Conservation (phyloP, 2,888 invertebrate species). For the Yponomeuta sedellus region DNA sequence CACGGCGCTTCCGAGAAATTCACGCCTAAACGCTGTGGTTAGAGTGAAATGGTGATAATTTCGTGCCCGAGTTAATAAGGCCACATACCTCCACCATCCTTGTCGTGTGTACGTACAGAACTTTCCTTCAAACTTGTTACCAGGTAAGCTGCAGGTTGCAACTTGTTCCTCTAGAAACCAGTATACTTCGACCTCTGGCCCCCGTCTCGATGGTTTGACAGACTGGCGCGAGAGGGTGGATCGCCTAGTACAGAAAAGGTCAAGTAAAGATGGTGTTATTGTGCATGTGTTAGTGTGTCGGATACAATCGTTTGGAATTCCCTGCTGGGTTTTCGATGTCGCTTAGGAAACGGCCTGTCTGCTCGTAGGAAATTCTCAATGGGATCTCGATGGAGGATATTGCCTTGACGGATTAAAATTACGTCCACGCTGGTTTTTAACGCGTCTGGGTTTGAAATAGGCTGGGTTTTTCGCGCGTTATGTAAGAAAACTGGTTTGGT, state of each 20-base stretch:
- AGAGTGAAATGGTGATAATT: conserved; percentile 25
- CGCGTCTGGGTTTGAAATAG: background rate
- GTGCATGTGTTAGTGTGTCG: conserved; percentile 22
- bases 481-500: background rate
- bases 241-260: background rate
- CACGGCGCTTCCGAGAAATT: conserved; percentile 56
- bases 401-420: background rate
- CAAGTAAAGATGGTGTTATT: conserved; percentile 13
- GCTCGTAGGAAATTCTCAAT: conserved; percentile 22
- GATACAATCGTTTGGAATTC: conserved; percentile 36
- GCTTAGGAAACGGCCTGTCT: conserved; percentile 35
- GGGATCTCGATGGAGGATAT: conserved; percentile 3
- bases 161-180: conserved; percentile 37
- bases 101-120: conserved; percentile 35
- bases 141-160: conserved; percentile 34
- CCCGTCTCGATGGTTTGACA: conserved; percentile 23
- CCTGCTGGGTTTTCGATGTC: conserved; percentile 33
- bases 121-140: conserved; percentile 28
- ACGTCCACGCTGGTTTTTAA: background rate
- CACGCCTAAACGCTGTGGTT: conserved; percentile 35
- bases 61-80: conserved; percentile 25
- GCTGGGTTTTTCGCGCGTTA: background rate
- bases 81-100: conserved; percentile 28
- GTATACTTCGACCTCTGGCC: conserved; percentile 28
- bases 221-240: conserved; percentile 21